Evolutionary conservation across 2,888 invertebrate species (phyloP), one percentile per base, ranked within the genome.

Genomic region (Urechis unicinctus): DNA sequence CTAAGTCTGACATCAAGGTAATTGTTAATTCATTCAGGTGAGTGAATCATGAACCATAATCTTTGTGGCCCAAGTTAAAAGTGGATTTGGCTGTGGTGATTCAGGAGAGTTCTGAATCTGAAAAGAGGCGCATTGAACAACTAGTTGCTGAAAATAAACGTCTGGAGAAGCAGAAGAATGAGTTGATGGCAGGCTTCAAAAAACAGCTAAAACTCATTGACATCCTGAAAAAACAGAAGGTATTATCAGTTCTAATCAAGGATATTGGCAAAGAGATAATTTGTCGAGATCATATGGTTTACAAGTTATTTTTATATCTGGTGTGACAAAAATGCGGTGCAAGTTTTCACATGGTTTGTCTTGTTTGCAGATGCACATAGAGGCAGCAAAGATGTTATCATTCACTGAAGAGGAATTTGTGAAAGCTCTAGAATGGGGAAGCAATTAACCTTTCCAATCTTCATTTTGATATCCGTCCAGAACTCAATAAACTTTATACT

Each of bases 321-420:
- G n/a, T n/a, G n/a, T n/a, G n/a, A n/a, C n/a, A n/a, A n/a, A n/a
- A n/a, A n/a, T n/a, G n/a, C n/a, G n/a, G n/a, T n/a, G n/a, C n/a
- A n/a, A n/a, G n/a, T n/a, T n/a, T n/a, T n/a, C n/a, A n/a, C n/a
- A n/a, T n/a, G n/a, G n/a, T n/a, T n/a, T n/a, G n/a, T n/a, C n/a
- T n/a, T n/a, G n/a, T n/a, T n/a, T n/a, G n/a, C 66, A 78, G 78
- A 77, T 79, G 75, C 79, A 79, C 58, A 69, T 79, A 13, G 79
- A 79, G 63, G 78, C 78, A 25, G 77, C 79, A 0, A 78, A 77
- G 59, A 74, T 79, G 72, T 61, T 79, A 46, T 69, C 75, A 53
- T 79, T 79, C 64, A 72, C 78, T 1, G 79, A 79, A 61, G 78
- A 79, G 52, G 79, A 79, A 52, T 79, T 79, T 70, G 73, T 79